phyloP scores from a whole-genome alignment of 2,888 invertebrate species.

The Epistrophella euchroma region DNA sequence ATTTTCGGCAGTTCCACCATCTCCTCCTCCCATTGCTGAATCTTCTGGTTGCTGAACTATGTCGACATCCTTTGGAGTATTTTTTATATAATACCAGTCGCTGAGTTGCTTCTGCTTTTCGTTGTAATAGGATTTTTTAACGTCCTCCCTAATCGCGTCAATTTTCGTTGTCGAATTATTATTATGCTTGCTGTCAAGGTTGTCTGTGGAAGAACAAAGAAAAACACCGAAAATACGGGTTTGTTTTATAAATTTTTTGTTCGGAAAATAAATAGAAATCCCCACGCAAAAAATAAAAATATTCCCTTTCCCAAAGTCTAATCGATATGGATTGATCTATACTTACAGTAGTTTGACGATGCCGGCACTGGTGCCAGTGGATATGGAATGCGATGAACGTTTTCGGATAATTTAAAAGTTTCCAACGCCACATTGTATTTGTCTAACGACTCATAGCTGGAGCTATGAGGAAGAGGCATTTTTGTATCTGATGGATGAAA shows the following conservation, averaged over 20 bases:
- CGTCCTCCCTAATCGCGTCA: conserved; percentile 70
- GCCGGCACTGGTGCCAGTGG: conserved; percentile 53
- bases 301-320: neutral
- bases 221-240: conserved; percentile 33
- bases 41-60: conserved; percentile 29
- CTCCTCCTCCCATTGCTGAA: neutral
- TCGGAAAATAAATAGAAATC: conserved; percentile 12
- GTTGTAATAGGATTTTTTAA: conserved; percentile 75
- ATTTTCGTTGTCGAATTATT: conserved; percentile 72
- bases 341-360: conserved; percentile 73
- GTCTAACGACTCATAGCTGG: conserved; percentile 79
- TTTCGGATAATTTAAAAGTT: conserved; percentile 77
- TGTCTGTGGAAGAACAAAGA: conserved; percentile 50
- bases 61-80: conserved; percentile 56
- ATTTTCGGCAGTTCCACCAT: conserved; percentile 33
- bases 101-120: conserved; percentile 78
- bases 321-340: neutral
- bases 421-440: conserved; percentile 78
- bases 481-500: conserved; percentile 63
- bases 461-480: conserved; percentile 71
- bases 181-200: conserved; percentile 73
- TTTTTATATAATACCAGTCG: conserved; percentile 79
- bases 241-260: conserved; percentile 40
- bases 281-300: neutral
- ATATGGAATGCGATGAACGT: conserved; percentile 73